phyloP scores from a whole-genome alignment of 35 echinoderm and acorn worm genomes.

The Ptychodera flava region DNA sequence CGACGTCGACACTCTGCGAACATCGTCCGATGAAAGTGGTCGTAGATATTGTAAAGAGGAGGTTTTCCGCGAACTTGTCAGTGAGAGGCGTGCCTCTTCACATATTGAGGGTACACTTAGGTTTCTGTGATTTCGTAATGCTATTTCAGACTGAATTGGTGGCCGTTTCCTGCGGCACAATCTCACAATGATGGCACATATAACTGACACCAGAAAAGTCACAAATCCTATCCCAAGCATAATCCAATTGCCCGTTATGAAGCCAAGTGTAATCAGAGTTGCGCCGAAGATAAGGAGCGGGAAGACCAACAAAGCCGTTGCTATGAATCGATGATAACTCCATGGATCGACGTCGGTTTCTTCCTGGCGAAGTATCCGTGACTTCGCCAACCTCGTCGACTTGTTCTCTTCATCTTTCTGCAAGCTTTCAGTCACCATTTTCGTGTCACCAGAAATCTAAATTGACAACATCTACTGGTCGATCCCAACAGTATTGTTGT shows the following conservation, averaged over 20 bases:
- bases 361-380: too few species aligned
- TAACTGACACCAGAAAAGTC: neutral
- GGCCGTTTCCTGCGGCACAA: neutral
- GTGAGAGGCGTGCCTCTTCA: neutral
- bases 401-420: too few species aligned
- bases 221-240: neutral
- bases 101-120: neutral
- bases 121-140: neutral
- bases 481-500: too few species aligned
- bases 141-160: neutral
- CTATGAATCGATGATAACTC: neutral
- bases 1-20: neutral
- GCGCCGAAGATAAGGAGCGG: neutral
- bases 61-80: neutral
- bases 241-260: neutral
- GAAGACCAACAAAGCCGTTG: neutral
- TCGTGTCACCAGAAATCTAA: too few species aligned
- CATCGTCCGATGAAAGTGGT: neutral
- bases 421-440: too few species aligned
- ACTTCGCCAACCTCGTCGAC: too few species aligned
- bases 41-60: neutral
- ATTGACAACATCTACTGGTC: too few species aligned
- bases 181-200: neutral
- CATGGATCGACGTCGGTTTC: neutral
- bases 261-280: neutral